Conservation (phyloP, 2,113 vertebrate species). For the Caranx ignobilis region DNA sequence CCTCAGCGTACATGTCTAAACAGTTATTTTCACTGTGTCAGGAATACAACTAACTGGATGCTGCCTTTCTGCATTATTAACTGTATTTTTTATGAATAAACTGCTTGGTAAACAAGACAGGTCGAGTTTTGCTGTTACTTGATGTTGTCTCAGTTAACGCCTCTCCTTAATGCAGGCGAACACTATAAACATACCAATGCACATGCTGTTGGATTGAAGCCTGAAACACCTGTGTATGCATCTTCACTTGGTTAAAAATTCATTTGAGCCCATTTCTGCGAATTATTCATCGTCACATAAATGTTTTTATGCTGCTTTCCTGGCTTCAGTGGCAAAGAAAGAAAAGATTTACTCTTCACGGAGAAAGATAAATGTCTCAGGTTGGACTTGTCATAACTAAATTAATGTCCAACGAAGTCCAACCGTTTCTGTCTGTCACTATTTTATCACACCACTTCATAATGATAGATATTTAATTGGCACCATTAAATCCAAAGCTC, state of each 20-base stretch:
- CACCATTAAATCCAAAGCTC: slow-evolving; percentile 43
- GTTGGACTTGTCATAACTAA: slow-evolving; percentile 22
- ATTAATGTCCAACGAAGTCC: slow-evolving; percentile 33
- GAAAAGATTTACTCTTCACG: slow-evolving; percentile 9
- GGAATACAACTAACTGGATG: background rate
- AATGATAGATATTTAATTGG: slow-evolving; percentile 55
- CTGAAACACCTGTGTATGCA: background rate
- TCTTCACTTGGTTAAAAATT: background rate
- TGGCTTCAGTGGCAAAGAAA: background rate
- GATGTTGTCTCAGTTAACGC: background rate
- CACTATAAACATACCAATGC: background rate
- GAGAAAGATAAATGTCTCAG: slow-evolving; percentile 4
- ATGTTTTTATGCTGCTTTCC: background rate
- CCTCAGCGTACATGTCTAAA: background rate
- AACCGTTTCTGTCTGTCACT: slow-evolving; percentile 48
- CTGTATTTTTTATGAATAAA: background rate
- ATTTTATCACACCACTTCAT: slow-evolving; percentile 44
- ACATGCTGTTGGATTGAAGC: too few relatives aligned
- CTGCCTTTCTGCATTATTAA: slow-evolving; percentile 1
- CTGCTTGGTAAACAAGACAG: background rate
- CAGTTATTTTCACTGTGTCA: background rate
- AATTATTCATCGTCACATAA: background rate
- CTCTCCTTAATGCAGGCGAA: background rate
- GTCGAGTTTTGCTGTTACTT: background rate
- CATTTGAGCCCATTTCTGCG: background rate